Evolutionary conservation across 2,113 vertebrate species (phyloP), one percentile per base, ranked within the genome.

Genomic region (Cheilinus undulatus): DNA sequence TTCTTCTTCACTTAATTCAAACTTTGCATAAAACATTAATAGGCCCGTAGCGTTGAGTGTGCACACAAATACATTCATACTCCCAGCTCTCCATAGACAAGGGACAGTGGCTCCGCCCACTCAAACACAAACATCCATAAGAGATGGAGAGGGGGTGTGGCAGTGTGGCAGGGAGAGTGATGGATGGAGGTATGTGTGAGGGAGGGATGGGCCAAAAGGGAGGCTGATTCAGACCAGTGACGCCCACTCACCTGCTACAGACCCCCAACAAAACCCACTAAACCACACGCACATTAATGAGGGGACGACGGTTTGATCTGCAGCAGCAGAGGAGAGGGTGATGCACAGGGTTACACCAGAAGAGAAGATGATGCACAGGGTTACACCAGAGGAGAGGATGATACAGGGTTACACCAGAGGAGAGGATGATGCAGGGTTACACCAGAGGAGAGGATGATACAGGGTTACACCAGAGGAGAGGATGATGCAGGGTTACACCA

Each of bases 211-310:
- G 27, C 54, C 65, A 40, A 56, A 24, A 52, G 46, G 63, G 66
- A 58, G 69, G 72, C 1, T 11, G 60, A 45, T 42, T 66, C 45
- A 69, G 58, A 53, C 50, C 51, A 51, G 75, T 45, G 40, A 88
- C 88, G 73, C 90, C 84, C 81, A 77, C 77, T 85, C 90, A 89
- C 88, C 87, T 90, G 88, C 77, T 80, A 80, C 78, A 28, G n/a
- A 30, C 24, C 30, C 23, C 22, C 58, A 81, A 80, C 82, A 78
- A 78, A 88, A 78, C 49, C 70, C 69, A 54, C 12, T 84, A 84
- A 89, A 82, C 4, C 54, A 69, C 46, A 30, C 14, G 28, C 32
- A 69, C 40, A 65, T 45, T 3, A 34, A 58, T 38, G 49, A 56
- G 28, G 24, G 46, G 23, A 43, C 3, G 2, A n/a, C 27, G 3